These are phyloP conservation scores for Actenoides hombroni DNA, from an alignment of 2,113 vertebrate species.

Conservation along the genomic window DNA sequence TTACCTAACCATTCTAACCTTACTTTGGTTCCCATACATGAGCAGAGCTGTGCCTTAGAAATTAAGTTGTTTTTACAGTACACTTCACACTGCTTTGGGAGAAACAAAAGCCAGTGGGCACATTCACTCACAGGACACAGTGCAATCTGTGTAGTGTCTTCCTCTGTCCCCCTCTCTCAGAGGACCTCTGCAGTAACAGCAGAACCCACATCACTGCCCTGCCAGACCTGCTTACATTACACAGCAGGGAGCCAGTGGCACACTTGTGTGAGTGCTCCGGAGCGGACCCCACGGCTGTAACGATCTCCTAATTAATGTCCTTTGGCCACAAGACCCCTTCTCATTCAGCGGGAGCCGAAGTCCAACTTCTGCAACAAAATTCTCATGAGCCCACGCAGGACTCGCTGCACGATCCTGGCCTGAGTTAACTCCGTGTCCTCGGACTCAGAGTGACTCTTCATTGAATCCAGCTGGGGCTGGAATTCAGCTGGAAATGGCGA, in stretches of 20 bases:
- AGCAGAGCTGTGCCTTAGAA: neutral
- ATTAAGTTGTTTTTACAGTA: neutral
- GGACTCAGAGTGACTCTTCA: slow-evolving; percentile 30
- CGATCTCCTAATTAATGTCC: neutral
- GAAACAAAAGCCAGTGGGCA: neutral
- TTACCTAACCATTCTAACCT: neutral
- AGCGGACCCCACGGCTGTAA: fast-evolving
- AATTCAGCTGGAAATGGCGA: slow-evolving; percentile 53
- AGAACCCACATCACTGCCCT: neutral
- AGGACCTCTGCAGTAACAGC: neutral
- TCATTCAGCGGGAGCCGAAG: neutral
- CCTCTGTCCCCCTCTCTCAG: neutral
- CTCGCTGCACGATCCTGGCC: neutral
- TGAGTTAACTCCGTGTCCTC: neutral
- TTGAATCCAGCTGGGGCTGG: slow-evolving; percentile 63
- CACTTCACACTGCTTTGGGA: neutral
- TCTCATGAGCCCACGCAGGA: neutral
- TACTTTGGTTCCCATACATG: neutral
- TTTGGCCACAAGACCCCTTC: neutral
- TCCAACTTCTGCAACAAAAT: neutral
- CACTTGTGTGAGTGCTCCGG: neutral
- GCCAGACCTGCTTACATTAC: neutral
- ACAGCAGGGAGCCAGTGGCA: neutral
- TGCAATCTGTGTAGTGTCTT: neutral
- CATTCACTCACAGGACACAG: neutral